Conservation (phyloP, 2,113 vertebrate species). For the Oncorhynchus masou region DNA sequence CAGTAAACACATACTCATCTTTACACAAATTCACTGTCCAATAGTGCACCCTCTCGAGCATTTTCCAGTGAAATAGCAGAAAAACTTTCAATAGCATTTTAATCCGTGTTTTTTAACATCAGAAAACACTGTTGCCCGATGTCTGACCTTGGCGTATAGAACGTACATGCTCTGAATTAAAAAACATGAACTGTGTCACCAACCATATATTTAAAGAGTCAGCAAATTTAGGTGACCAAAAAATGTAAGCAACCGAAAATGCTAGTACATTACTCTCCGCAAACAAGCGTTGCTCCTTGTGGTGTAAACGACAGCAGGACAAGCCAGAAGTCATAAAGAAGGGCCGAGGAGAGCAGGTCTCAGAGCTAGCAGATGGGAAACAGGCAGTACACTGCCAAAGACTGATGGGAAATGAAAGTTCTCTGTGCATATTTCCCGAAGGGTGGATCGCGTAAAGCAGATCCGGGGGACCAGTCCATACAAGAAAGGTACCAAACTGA, state of each 20-base stretch:
- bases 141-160: neutral
- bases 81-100: neutral
- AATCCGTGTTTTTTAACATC: neutral
- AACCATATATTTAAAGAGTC: conserved; percentile 21
- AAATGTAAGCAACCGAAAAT: conserved; percentile 16
- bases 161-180: conserved; percentile 20
- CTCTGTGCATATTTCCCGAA: conserved; percentile 50
- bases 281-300: conserved; percentile 7
- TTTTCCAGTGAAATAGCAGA: neutral
- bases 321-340: conserved; percentile 9
- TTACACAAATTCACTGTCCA: no score
- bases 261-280: neutral
- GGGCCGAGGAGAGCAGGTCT: neutral
- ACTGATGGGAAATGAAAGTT: conserved; percentile 54
- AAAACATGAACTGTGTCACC: conserved; percentile 21
- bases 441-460: conserved; percentile 53
- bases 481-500: conserved; percentile 48
- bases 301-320: neutral
- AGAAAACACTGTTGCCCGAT: conserved; percentile 1
- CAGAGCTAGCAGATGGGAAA: conserved; percentile 21
- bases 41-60: no score
- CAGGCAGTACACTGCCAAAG: conserved; percentile 13
- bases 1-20: no score
- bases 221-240: conserved; percentile 15
- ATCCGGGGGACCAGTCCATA: conserved; percentile 64